phyloP scores from a whole-genome alignment of 2,113 vertebrate species.

The Labrus mixtus region DNA sequence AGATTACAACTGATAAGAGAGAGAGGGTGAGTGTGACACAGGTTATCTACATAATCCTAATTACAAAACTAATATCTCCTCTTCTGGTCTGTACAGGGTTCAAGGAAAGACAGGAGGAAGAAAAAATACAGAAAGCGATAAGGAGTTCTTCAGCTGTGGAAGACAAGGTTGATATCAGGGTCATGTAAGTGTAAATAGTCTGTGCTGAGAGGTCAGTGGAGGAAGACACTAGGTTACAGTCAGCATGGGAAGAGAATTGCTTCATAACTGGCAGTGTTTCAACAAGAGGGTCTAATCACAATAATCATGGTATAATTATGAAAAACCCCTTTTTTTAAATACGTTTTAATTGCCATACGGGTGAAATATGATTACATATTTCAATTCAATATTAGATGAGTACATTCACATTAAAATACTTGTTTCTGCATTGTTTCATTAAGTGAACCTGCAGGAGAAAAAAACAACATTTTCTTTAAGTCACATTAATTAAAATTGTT shows the following conservation, averaged over 20 bases:
- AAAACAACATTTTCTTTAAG: background rate
- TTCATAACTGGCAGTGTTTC: background rate
- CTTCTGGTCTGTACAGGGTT: conserved; percentile 26
- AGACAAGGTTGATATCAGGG: conserved; percentile 11
- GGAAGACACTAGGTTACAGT: conserved; percentile 26
- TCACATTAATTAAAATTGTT: background rate
- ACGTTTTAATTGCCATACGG: background rate
- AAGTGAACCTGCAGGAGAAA: no score
- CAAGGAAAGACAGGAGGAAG: conserved; percentile 3
- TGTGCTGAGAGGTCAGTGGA: conserved; percentile 45
- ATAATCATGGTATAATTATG: background rate
- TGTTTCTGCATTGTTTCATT: rapidly evolving
- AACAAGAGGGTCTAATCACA: background rate
- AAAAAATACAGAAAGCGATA: background rate
- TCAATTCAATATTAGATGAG: no score
- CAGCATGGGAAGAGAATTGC: background rate
- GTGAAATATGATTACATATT: no score
- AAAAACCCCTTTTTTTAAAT: background rate
- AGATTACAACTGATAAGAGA: conserved; percentile 56
- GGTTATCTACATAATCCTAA: conserved; percentile 16
- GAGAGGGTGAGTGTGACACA: conserved; percentile 27
- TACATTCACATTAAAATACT: no score
- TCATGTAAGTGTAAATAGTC: background rate
- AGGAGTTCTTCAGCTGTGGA: background rate
- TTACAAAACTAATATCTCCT: background rate